A percentile compares a stretch with the other conserved stretches of the same genome.
Conservation (phyloP, 2,888 invertebrate genomes). For the Drosophila meridiana region DNA sequence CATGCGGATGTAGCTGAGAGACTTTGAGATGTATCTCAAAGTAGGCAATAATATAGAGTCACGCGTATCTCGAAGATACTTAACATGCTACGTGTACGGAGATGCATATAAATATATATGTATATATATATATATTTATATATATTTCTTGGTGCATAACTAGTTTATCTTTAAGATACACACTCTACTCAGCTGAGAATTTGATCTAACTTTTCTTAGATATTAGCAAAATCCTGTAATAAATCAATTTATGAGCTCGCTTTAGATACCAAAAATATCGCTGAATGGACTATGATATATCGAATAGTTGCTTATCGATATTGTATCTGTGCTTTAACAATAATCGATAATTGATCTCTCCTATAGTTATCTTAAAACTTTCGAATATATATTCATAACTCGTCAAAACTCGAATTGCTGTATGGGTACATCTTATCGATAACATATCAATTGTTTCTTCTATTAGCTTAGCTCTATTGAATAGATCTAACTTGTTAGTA, state of each 20-base stretch:
- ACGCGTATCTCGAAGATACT: background rate
- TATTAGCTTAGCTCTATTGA: background rate
- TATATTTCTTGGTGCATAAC: background rate
- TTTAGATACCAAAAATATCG: background rate
- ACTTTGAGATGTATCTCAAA: background rate
- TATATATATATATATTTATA: too few relatives aligned
- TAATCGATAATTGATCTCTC: too few relatives aligned
- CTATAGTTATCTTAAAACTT: background rate
- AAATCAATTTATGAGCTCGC: background rate
- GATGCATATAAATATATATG: background rate
- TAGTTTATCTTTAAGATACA: background rate
- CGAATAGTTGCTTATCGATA: background rate
- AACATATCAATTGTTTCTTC: too few relatives aligned
- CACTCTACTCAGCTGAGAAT: background rate
- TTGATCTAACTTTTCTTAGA: too few relatives aligned
- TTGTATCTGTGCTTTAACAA: too few relatives aligned
- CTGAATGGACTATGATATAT: background rate
- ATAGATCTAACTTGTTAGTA: background rate
- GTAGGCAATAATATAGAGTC: background rate
- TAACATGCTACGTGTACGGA: background rate
- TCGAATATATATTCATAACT: background rate
- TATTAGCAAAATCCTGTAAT: background rate
- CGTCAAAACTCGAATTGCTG: too few relatives aligned
- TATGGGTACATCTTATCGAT: background rate
- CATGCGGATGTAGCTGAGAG: background rate